phyloP scores from a whole-genome alignment of 2,888 invertebrate species.

The Labia minor region DNA sequence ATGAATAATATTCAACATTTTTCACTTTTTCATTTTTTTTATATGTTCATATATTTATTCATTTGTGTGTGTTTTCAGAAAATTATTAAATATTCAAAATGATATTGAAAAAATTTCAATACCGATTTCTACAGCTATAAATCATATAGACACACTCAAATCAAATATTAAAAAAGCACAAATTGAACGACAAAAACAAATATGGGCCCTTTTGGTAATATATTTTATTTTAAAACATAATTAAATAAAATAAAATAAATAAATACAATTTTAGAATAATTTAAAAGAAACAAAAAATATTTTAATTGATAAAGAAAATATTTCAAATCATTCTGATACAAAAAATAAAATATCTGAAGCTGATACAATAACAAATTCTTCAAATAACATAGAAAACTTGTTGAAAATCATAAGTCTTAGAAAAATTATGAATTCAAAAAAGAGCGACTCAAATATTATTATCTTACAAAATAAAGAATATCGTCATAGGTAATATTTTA shows the following conservation, averaged over 20 bases:
- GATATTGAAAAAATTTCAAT: slow-evolving; percentile 26
- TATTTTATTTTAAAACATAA: background rate
- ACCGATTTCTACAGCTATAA: slow-evolving; percentile 24
- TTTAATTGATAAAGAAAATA: background rate
- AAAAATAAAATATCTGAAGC: no score
- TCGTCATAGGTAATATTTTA: background rate
- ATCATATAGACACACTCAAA: slow-evolving; percentile 25
- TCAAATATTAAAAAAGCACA: slow-evolving; percentile 25
- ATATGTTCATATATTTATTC: slow-evolving; percentile 3
- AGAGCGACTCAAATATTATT: background rate
- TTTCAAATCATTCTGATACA: background rate
- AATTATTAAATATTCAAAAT: slow-evolving; percentile 25
- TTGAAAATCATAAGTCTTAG: no score
- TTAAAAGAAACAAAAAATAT: background rate
- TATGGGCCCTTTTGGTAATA: slow-evolving; percentile 25
- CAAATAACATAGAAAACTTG: no score
- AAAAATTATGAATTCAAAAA: background rate
- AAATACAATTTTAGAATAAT: no score
- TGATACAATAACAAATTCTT: no score
- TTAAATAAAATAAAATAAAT: no score
- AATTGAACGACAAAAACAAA: slow-evolving; percentile 28
- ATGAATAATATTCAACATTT: background rate
- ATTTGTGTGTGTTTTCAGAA: slow-evolving; percentile 24
- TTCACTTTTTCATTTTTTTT: background rate
- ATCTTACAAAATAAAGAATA: background rate